Evolutionary conservation across 2,797 vertebrate genomes (phyloP).

Genomic region (Avahi laniger): DNA sequence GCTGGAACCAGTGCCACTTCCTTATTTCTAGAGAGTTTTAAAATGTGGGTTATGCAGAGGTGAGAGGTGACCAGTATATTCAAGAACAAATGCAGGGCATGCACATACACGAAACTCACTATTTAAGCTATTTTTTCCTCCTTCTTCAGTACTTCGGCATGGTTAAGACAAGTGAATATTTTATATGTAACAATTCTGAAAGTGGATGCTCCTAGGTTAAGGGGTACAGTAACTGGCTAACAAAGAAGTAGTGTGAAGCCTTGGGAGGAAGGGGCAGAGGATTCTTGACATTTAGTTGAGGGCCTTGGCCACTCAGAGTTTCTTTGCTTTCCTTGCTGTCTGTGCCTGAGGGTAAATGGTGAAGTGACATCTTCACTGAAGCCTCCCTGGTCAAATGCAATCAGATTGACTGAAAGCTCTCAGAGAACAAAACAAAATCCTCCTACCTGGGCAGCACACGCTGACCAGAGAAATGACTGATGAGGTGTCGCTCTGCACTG

Average conservation of each 20-base stretch:
- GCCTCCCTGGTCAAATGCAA: slow-evolving; percentile 66
- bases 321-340: slow-evolving; percentile 1
- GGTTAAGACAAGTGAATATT: not conserved
- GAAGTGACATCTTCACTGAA: slow-evolving; percentile 29
- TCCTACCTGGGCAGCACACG: not conserved
- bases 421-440: not conserved
- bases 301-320: not conserved
- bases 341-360: slow-evolving; percentile 57
- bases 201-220: not conserved
- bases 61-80: rapidly evolving
- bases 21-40: not conserved
- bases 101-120: rapidly evolving
- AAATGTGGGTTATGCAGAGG: not conserved
- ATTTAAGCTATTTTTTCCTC: not conserved
- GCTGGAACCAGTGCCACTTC: not conserved
- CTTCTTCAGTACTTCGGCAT: not conserved
- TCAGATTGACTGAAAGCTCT: slow-evolving; percentile 71
- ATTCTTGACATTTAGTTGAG: not conserved
- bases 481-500: not conserved
- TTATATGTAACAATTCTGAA: not conserved
- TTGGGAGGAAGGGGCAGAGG: not conserved
- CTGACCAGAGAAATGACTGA: not conserved
- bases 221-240: not conserved
- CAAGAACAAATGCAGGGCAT: rapidly evolving
- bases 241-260: not conserved